These are phyloP conservation scores for Stegastes partitus DNA, from an alignment of 2,113 vertebrate species.

Conservation along the genomic window DNA sequence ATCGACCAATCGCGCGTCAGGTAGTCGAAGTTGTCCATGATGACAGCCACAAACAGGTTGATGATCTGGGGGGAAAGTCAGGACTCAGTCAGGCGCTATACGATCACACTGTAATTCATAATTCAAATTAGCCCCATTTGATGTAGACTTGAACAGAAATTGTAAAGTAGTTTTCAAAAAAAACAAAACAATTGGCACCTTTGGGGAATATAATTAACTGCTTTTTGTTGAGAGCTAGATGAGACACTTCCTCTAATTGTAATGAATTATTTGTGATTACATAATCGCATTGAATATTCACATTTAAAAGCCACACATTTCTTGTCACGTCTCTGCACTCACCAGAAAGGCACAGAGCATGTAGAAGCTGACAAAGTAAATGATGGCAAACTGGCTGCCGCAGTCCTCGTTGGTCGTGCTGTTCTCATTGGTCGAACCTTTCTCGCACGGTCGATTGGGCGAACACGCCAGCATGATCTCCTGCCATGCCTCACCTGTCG, in stretches of 20 bases:
- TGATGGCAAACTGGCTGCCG: slow-evolving; percentile 96
- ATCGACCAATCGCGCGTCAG: slow-evolving; percentile 99
- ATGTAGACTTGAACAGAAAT: too few relatives aligned
- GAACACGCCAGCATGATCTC: slow-evolving; percentile 98
- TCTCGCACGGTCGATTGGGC: slow-evolving; percentile 90
- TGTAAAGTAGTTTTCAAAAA: too few relatives aligned
- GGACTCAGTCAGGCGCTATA: slow-evolving; percentile 11
- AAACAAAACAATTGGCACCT: too few relatives aligned
- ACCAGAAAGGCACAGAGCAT: slow-evolving; percentile 99
- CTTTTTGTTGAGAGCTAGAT: too few relatives aligned
- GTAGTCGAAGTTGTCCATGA: slow-evolving; percentile 99
- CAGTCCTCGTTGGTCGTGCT: slow-evolving; percentile 86
- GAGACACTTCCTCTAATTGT: too few relatives aligned
- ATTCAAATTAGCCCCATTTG: not conserved
- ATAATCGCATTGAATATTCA: not conserved
- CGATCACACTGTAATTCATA: not conserved
- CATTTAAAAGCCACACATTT: not conserved
- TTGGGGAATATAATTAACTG: too few relatives aligned
- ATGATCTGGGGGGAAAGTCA: slow-evolving; percentile 90
- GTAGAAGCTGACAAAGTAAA: slow-evolving; percentile 99
- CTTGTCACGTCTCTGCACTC: slow-evolving; percentile 68
- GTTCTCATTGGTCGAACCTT: slow-evolving; percentile 87
- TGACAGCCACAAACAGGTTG: slow-evolving; percentile 99
- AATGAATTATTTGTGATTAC: too few relatives aligned
- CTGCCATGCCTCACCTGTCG: slow-evolving; percentile 98